These are phyloP conservation scores for Sinocyclocheilus rhinocerous DNA, from an alignment of 2,113 vertebrate species.

Conservation along the genomic window DNA sequence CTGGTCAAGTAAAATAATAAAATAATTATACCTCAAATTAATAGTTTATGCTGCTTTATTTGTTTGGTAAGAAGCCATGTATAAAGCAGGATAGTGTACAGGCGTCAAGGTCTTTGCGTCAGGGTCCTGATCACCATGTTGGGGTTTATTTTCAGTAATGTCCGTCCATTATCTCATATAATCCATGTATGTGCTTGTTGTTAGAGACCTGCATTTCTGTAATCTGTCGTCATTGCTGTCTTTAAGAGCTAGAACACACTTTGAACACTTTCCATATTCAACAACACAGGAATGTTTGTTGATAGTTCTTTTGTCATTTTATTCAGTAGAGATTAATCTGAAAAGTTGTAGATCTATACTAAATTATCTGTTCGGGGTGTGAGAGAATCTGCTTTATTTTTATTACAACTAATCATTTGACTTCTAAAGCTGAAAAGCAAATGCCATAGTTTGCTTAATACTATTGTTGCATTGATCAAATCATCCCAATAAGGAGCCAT, in stretches of 20 bases:
- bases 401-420: neutral
- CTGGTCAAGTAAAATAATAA: neutral
- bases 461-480: too few relatives aligned
- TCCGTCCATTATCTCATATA: neutral
- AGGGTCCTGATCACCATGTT: neutral
- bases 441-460: too few relatives aligned
- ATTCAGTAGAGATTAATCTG: neutral
- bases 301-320: too few relatives aligned
- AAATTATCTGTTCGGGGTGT: neutral
- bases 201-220: neutral
- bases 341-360: neutral
- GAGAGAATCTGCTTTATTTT: neutral
- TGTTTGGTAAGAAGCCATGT: neutral
- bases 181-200: neutral
- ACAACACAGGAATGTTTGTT: neutral
- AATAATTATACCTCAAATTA: neutral
- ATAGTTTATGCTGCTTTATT: neutral
- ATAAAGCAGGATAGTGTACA: neutral
- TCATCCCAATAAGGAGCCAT: too few relatives aligned
- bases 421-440: neutral
- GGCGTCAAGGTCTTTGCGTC: neutral
- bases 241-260: neutral
- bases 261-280: neutral
- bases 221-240: neutral
- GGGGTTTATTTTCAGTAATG: neutral